Evolutionary conservation across 1,140 invertebrate species (phyloP).

Genomic region (Oedothorax gibbosus): DNA sequence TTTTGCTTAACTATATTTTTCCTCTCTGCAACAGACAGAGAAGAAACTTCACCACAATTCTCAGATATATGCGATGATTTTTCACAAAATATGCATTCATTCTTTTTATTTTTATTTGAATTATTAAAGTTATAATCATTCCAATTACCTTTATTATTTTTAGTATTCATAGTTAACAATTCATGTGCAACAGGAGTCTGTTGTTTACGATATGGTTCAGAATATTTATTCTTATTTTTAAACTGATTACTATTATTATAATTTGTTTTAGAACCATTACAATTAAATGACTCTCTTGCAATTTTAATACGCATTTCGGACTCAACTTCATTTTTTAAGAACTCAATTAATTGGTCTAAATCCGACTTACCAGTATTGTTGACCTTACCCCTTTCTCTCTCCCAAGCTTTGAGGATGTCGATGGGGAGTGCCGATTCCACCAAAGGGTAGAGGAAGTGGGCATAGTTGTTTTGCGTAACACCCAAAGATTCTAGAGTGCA

Average conservation of each 20-base stretch:
- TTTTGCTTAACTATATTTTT: slow-evolving; percentile 41
- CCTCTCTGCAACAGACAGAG: slow-evolving; percentile 6
- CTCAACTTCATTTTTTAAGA: slow-evolving; percentile 19
- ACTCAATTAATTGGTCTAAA: slow-evolving; percentile 16
- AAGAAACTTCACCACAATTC: slow-evolving; percentile 12
- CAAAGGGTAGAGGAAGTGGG: neutral
- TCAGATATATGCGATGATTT: slow-evolving; percentile 7
- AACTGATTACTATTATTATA: too few relatives aligned
- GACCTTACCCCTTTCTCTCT: too few relatives aligned
- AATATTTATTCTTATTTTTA: slow-evolving; percentile 19
- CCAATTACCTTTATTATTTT: neutral
- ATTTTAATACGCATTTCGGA: slow-evolving; percentile 18
- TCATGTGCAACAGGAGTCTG: slow-evolving; percentile 7
- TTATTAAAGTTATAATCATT: neutral
- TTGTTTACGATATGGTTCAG: too few relatives aligned
- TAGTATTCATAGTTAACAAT: slow-evolving; percentile 24
- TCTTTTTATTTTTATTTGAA: neutral
- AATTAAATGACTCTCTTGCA: neutral
- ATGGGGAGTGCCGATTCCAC: slow-evolving; percentile 1
- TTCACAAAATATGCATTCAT: slow-evolving; percentile 28
- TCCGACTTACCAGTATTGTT: neutral
- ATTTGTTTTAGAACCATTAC: too few relatives aligned
- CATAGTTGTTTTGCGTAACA: slow-evolving; percentile 14
- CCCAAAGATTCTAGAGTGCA: slow-evolving; percentile 8
- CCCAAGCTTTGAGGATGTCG: slow-evolving; percentile 3